phyloP scores from a whole-genome alignment of 2,113 vertebrate species.

The Tachysurus fulvidraco region DNA sequence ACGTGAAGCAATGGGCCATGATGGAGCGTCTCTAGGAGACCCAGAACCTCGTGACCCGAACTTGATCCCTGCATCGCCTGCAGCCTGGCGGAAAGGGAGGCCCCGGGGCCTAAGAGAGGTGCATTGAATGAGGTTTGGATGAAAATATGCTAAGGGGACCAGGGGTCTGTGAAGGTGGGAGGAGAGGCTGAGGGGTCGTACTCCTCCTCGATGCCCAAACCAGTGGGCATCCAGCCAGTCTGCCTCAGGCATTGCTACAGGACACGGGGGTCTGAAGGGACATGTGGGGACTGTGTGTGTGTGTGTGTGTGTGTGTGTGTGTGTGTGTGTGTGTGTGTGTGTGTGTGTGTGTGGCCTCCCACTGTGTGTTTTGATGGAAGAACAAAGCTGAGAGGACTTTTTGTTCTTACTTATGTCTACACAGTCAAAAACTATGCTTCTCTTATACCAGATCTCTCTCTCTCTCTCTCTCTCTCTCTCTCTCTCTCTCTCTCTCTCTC shows the following conservation, averaged over 20 bases:
- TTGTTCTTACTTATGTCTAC: background rate
- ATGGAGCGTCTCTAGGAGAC: constrained; percentile 39
- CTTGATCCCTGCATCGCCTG: constrained; percentile 30
- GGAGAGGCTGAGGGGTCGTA: constrained; percentile 34
- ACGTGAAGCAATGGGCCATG: constrained; percentile 36
- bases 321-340: background rate
- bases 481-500: too few species aligned
- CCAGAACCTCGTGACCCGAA: constrained; percentile 45
- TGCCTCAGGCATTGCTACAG: constrained; percentile 65
- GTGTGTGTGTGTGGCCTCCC: background rate
- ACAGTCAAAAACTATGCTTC: background rate
- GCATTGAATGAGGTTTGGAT: constrained; percentile 41
- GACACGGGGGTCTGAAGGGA: constrained; percentile 37
- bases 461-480: background rate
- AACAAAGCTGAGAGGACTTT: background rate
- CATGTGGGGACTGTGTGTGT: constrained; percentile 26
- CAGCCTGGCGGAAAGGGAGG: constrained; percentile 30
- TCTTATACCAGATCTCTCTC: background rate
- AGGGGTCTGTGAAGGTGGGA: constrained; percentile 22
- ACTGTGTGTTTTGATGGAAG: constrained; percentile 10
- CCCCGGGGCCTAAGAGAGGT: constrained; percentile 40
- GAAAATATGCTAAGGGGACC: constrained; percentile 14
- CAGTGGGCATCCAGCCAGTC: constrained; percentile 66
- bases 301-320: constrained; percentile 30
- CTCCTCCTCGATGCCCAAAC: constrained; percentile 57